Evolutionary conservation across 2,888 invertebrate genomes (phyloP).

Genomic region (Hartigia nigra): DNA sequence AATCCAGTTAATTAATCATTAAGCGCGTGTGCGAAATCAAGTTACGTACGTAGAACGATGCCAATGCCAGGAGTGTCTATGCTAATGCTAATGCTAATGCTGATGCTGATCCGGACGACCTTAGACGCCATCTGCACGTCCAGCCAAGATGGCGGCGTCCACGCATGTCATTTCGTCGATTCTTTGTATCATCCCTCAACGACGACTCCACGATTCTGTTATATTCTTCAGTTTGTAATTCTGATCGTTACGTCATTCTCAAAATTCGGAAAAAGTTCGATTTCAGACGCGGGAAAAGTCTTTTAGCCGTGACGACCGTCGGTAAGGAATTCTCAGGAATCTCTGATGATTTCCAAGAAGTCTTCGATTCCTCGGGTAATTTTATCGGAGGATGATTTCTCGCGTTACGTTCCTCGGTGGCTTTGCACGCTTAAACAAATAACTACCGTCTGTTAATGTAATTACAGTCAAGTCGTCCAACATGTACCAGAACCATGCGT

Average conservation of each 20-base stretch:
- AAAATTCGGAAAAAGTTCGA: neutral
- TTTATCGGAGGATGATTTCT: neutral
- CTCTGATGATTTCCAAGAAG: neutral
- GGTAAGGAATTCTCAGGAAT: neutral
- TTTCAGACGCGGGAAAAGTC: neutral
- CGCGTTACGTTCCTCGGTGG: neutral
- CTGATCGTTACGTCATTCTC: neutral
- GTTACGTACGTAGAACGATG: neutral
- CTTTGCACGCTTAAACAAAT: neutral
- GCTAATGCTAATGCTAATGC: neutral
- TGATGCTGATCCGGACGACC: neutral
- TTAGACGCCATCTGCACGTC: neutral
- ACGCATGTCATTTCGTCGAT: neutral
- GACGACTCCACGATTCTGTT: neutral
- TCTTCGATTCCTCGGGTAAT: neutral
- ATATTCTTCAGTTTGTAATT: neutral
- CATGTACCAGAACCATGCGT: neutral
- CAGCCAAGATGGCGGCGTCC: neutral
- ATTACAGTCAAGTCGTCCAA: neutral
- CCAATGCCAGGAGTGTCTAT: neutral
- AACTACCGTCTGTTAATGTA: neutral
- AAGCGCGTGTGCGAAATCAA: slow-evolving; percentile 11
- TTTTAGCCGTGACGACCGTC: neutral
- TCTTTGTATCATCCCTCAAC: neutral
- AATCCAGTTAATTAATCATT: slow-evolving; percentile 45